Evolutionary conservation across 2,113 vertebrate genomes (phyloP).

Genomic region (Leucopsar rothschildi): DNA sequence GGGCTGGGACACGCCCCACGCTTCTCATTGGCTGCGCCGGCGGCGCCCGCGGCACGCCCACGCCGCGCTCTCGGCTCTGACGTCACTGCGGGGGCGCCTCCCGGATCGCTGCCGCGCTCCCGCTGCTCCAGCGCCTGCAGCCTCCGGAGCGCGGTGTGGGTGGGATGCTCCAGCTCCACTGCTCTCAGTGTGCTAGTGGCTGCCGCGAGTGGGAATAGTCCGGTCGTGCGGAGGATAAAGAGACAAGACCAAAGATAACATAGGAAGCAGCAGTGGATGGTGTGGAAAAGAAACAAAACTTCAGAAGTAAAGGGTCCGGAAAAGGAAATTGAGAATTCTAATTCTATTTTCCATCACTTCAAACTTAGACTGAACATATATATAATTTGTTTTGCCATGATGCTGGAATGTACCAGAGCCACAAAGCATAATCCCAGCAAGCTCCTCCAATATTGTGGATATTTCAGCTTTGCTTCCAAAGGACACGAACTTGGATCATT

Average conservation of each 20-base stretch:
- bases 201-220: accelerated
- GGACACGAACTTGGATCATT: background rate
- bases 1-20: accelerated
- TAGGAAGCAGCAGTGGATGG: background rate
- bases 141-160: accelerated
- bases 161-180: accelerated
- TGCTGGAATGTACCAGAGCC: background rate
- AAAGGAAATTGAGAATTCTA: background rate
- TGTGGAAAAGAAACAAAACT: accelerated
- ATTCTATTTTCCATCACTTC: background rate
- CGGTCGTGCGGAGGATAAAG: background rate
- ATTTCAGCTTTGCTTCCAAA: background rate
- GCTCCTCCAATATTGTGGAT: accelerated
- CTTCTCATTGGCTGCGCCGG: no score
- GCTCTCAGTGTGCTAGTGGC: accelerated
- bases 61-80: no score
- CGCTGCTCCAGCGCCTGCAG: accelerated
- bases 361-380: background rate
- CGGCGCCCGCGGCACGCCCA: background rate
- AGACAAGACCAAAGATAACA: background rate
- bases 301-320: background rate
- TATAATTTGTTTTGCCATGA: background rate
- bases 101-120: no score
- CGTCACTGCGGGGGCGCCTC: background rate
- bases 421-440: background rate